A percentile compares a stretch with the other conserved stretches of the same genome.
phyloP scores from a whole-genome alignment of 2,888 invertebrate genomes.

The Idaea dimidiata region DNA sequence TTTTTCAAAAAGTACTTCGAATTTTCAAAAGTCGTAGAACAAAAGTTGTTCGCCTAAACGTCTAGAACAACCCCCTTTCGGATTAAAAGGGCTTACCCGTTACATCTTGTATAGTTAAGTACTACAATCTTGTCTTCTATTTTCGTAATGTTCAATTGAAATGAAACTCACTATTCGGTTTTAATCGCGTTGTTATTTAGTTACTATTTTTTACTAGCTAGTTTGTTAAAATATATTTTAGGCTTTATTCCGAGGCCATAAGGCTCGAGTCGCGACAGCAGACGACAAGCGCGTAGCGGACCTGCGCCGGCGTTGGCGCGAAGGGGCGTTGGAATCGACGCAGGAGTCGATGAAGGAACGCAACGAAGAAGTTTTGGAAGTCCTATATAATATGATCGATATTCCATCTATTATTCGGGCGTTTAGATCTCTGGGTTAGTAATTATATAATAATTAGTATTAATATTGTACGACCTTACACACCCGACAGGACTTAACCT shows the following conservation, averaged over 20 bases:
- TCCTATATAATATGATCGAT: conserved; percentile 53
- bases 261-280: conserved; percentile 40
- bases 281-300: conserved; percentile 46
- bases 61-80: no score
- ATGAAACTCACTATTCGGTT: no score
- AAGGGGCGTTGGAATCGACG: conserved; percentile 56
- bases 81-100: no score
- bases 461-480: no score
- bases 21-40: no score
- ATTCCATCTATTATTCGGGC: conserved; percentile 65
- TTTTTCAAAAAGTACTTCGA: no score
- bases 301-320: conserved; percentile 63
- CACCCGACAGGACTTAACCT: no score
- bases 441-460: neutral
- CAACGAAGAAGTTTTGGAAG: conserved; percentile 66
- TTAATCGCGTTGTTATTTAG: no score
- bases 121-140: no score
- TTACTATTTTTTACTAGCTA: neutral
- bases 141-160: no score
- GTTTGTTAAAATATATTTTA: conserved; percentile 28
- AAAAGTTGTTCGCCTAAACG: no score
- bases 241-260: conserved; percentile 79
- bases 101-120: no score
- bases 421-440: conserved; percentile 65
- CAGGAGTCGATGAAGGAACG: conserved; percentile 63